Evolutionary conservation across 2,113 vertebrate genomes (phyloP), one percentile per base, ranked within the genome.

Genomic region (Toxostoma redivivum): DNA sequence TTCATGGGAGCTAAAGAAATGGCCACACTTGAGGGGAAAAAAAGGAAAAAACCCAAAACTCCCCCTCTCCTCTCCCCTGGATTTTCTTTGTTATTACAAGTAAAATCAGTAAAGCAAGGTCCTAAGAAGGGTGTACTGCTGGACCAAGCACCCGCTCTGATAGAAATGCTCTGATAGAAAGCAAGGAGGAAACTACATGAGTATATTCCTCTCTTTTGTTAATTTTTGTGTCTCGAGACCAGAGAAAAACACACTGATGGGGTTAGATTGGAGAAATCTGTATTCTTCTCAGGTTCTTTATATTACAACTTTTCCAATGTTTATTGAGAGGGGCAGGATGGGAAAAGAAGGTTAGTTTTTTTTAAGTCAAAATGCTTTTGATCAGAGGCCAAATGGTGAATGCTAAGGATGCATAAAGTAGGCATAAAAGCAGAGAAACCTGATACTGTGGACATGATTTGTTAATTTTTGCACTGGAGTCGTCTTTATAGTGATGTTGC

Each of bases 21-120:
- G 38, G 7, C 14, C 15, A 16, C 27, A 15, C 14, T 33, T 48
- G 13, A 81, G 17, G 12, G 18, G 15, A 4, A 21, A 50, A 83
- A 50, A 62, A 25, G 1, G 10, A 23, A 16, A 72, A 35, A 37
- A 21, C 6, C 7, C 10, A 9, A 27, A 42, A 15, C 10, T 35
- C 15, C 15, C 6, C 14, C 28, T 38, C 31, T 42, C 2, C 11
- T 5, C 28, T 31, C 15, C 2, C 3, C 11, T 13, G 3, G 17
- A 78, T 90, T 76, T 93, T 57, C 33, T 67, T 76, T 69, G 22
- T 76, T 87, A 30, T 86, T 62, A 12, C n/a, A 69, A 69, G 25
- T 50, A 53, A 74, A 89, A 56, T 17, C 6, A 22, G 50, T 56
- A 73, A 72, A 88, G 23, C 12, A 16, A 62, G 56, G 25, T 67